These are phyloP conservation scores for Lacerta bilineata DNA, from an alignment of 2,797 vertebrate genomes.

Conservation along the genomic window DNA sequence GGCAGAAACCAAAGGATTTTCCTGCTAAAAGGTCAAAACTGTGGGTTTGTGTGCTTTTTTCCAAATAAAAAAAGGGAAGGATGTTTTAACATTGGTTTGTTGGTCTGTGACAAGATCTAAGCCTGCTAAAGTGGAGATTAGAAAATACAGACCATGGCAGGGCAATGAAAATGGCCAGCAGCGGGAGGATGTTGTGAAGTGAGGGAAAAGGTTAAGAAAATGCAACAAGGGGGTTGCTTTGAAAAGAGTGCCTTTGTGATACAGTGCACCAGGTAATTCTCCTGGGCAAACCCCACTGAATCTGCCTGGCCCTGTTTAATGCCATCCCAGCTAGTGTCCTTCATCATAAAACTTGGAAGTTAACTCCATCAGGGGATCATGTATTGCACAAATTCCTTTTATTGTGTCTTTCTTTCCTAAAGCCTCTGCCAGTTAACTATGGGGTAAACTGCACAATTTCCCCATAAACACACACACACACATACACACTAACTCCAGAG, in stretches of 20 bases:
- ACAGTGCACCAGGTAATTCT: neutral
- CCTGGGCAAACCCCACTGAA: neutral
- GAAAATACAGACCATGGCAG: neutral
- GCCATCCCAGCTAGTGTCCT: too few relatives aligned
- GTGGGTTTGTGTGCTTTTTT: slow-evolving; percentile 43
- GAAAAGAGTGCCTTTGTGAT: neutral
- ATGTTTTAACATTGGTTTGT: slow-evolving; percentile 61
- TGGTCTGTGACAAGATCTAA: slow-evolving; percentile 64
- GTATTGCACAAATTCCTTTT: neutral
- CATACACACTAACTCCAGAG: neutral
- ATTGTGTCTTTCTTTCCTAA: too few relatives aligned
- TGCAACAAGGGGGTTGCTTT: neutral
- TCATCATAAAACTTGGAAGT: too few relatives aligned
- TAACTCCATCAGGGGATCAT: neutral
- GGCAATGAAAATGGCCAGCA: neutral
- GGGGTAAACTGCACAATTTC: neutral
- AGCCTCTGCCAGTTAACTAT: neutral
- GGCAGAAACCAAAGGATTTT: slow-evolving; percentile 80
- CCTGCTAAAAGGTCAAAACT: slow-evolving; percentile 80
- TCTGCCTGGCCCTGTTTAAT: neutral
- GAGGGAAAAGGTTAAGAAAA: neutral
- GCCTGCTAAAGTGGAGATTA: slow-evolving; percentile 7
- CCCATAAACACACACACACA: too few relatives aligned
- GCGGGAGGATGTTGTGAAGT: neutral
- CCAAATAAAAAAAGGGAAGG: slow-evolving; percentile 48